A percentile compares a stretch with the other conserved stretches of the same genome.
These are phyloP conservation scores for Sebastes aleutianus DNA, from an alignment of 2,797 vertebrate genomes.

Conservation along the genomic window DNA sequence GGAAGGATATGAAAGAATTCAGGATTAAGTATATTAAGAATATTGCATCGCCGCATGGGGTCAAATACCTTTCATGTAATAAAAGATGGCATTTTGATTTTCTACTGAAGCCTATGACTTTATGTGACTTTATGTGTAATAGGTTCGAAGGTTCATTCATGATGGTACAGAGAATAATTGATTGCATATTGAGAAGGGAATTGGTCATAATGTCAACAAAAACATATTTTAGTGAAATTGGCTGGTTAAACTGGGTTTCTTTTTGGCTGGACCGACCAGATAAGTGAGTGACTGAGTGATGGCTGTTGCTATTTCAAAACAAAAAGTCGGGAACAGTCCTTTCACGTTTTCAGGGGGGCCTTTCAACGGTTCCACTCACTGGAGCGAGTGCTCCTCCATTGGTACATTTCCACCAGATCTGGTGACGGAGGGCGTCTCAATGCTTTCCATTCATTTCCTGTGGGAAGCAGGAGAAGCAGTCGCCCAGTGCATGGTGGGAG, in stretches of 20 bases:
- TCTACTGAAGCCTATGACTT: neutral
- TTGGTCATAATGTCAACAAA: neutral
- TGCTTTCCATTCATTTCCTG: too few relatives aligned
- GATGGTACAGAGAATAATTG: neutral
- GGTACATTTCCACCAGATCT: too few relatives aligned
- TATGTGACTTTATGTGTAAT: neutral
- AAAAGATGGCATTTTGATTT: neutral
- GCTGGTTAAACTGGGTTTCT: neutral
- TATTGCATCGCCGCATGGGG: neutral
- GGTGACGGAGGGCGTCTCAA: too few relatives aligned
- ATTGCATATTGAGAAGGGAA: neutral
- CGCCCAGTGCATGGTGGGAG: too few relatives aligned
- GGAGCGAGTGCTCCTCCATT: too few relatives aligned
- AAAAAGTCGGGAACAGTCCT: too few relatives aligned
- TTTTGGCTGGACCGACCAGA: neutral
- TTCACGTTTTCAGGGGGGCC: too few relatives aligned
- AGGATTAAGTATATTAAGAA: conserved; percentile 29
- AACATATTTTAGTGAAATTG: neutral
- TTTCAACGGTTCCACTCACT: too few relatives aligned
- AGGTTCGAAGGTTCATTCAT: neutral
- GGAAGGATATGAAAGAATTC: conserved; percentile 21
- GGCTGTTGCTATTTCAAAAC: too few relatives aligned
- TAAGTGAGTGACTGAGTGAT: too few relatives aligned
- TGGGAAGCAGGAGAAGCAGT: too few relatives aligned
- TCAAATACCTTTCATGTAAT: conserved; percentile 16